Evolutionary conservation across 2,797 vertebrate species (phyloP), one percentile per base, ranked within the genome.

Genomic region (Hybognathus amarus): DNA sequence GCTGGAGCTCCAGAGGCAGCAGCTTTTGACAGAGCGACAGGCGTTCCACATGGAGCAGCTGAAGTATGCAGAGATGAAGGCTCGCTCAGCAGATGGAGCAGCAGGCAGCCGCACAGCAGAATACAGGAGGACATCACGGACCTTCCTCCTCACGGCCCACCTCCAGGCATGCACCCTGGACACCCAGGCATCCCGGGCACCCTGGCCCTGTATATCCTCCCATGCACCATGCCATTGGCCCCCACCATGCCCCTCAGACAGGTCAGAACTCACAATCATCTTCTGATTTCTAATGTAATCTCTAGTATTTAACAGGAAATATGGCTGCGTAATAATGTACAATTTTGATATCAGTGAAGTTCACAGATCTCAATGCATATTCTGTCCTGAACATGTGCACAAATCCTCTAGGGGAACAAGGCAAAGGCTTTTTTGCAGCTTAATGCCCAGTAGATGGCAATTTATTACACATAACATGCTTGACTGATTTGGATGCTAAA

Each of bases 41-140:
- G 97, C 97, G 1, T 99, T 99, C 92, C 98, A 99, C 96, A 99
- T 99, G 98, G 98, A 99, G 89, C 98, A 99, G 94, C 95, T 99
- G n/a, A 98, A 98, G 30, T 98, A 99, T 0, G 98, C 98, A 0
- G 98, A 99, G 88, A 90, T 99, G 68, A 95, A 98, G 86, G 97
- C 98, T 4, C 93, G 97, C n/a, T 2, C 98, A 99, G 92, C 98
- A 99, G 92, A 96, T 98, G 95, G 97, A 99, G 89, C 97, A 98
- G 91, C 96, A 96, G 85, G 92, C 91, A 0, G 90, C 92, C 0
- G 91, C 94, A 92, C 83, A 94, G 63, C 94, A 93, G 82, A 85
- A 90, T 0, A 89, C 91, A 0, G 94, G 95, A 0, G 92, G 0
- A 83, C 92, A 67, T 93, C 93, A 95, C 2, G 95, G 95, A 30